Conservation (phyloP, 2,113 vertebrate genomes). For the Lepus americanus region DNA sequence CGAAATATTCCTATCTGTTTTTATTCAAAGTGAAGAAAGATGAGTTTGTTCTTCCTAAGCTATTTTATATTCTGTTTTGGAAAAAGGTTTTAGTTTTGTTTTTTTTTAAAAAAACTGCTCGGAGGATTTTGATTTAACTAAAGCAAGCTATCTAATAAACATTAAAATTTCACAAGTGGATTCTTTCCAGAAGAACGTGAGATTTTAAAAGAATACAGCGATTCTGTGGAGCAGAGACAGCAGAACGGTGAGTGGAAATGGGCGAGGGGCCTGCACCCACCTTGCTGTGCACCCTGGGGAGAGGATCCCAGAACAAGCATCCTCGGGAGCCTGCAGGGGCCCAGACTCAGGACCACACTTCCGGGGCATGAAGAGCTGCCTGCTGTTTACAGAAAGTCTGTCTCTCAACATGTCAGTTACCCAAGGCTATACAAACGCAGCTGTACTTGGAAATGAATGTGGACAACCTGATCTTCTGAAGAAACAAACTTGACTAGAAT, state of each 20-base stretch:
- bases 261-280: not conserved
- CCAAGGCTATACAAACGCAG: conserved; percentile 47
- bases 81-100: not conserved
- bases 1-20: conserved; percentile 46
- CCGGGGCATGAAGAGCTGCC: not conserved
- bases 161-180: conserved; percentile 46
- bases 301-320: conserved; percentile 10
- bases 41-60: not conserved
- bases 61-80: not conserved
- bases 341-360: not conserved
- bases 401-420: conserved; percentile 40
- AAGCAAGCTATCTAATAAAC: conserved; percentile 16
- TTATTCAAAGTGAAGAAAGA: conserved; percentile 8
- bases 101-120: conserved; percentile 41
- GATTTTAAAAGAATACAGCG: not conserved
- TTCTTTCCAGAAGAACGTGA: not conserved
- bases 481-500: not conserved
- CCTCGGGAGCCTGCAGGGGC: not conserved
- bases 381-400: not conserved
- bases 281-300: conserved; percentile 31
- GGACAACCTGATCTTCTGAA: not conserved
- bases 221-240: conserved; percentile 14
- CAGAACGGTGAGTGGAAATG: not conserved
- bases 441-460: conserved; percentile 22
- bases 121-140: conserved; percentile 51